A percentile compares a stretch with the other conserved stretches of the same genome.
phyloP scores from a whole-genome alignment of 2,113 vertebrate species.

The Silurus meridionalis region DNA sequence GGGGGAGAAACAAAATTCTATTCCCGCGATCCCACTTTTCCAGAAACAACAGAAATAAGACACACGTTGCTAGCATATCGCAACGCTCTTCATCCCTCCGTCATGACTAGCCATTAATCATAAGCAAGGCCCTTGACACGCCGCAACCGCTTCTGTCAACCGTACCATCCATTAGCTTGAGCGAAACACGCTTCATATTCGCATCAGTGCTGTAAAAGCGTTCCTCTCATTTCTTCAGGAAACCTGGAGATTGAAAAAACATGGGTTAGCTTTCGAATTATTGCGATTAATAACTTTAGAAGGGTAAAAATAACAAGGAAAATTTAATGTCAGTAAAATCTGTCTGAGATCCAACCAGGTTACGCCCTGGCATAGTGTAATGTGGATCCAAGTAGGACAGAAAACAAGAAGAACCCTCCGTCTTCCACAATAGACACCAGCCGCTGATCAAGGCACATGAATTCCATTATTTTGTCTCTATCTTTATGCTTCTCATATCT shows the following conservation, averaged over 20 bases:
- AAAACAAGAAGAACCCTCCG: too few relatives aligned
- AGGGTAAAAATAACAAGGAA: not conserved
- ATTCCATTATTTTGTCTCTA: too few relatives aligned
- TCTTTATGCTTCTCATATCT: too few relatives aligned
- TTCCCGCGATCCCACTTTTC: slow-evolving; percentile 18
- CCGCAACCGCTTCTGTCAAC: slow-evolving; percentile 64
- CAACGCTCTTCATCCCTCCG: slow-evolving; percentile 29
- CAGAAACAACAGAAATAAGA: slow-evolving; percentile 19
- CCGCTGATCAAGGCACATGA: too few relatives aligned
- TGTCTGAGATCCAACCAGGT: too few relatives aligned
- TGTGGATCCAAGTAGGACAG: too few relatives aligned
- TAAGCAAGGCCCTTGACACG: slow-evolving; percentile 55
- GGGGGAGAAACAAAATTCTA: not conserved
- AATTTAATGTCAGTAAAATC: not conserved
- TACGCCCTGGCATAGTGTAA: too few relatives aligned
- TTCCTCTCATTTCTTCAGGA: slow-evolving; percentile 54
- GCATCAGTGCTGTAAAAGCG: slow-evolving; percentile 57
- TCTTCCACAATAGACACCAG: too few relatives aligned
- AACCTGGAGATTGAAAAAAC: slow-evolving; percentile 38
- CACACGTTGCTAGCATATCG: slow-evolving; percentile 21
- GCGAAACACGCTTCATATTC: slow-evolving; percentile 66
- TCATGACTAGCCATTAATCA: slow-evolving; percentile 65
- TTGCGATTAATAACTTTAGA: too few relatives aligned
- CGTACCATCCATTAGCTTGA: slow-evolving; percentile 64
- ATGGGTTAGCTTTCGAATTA: not conserved